Evolutionary conservation across 2,797 vertebrate species (phyloP).

Genomic region (Mus minutoides): DNA sequence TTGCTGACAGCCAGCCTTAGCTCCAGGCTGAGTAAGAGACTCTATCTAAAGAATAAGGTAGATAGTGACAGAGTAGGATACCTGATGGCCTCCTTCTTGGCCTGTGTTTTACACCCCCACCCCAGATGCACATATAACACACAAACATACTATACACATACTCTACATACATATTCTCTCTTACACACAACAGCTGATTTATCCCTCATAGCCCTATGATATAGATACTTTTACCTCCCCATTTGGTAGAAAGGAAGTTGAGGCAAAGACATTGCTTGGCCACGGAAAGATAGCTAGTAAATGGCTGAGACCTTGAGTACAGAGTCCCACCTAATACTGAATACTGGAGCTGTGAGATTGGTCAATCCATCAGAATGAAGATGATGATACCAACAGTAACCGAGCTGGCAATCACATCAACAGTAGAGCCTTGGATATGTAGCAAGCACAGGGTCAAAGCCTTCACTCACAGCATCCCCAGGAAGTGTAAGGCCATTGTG

Average conservation of each 20-base stretch:
- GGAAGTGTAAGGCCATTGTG: background rate
- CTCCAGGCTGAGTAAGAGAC: background rate
- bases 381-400: background rate
- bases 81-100: background rate
- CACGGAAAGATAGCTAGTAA: background rate
- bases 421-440: background rate
- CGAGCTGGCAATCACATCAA: rapidly evolving
- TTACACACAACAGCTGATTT: background rate
- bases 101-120: background rate
- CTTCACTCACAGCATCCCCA: background rate
- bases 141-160: background rate
- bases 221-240: background rate
- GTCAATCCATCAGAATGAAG: background rate
- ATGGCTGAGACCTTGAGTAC: background rate
- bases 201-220: rapidly evolving
- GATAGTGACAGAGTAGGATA: background rate
- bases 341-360: background rate
- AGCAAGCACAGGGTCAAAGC: background rate
- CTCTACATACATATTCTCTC: too few species aligned
- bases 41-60: background rate
- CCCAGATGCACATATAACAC: background rate
- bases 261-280: background rate
- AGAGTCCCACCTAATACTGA: too few species aligned
- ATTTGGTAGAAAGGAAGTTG: background rate
- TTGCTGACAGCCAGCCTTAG: background rate